phyloP scores from a whole-genome alignment of 1,140 invertebrate genomes.

The Drosophila gunungcola region DNA sequence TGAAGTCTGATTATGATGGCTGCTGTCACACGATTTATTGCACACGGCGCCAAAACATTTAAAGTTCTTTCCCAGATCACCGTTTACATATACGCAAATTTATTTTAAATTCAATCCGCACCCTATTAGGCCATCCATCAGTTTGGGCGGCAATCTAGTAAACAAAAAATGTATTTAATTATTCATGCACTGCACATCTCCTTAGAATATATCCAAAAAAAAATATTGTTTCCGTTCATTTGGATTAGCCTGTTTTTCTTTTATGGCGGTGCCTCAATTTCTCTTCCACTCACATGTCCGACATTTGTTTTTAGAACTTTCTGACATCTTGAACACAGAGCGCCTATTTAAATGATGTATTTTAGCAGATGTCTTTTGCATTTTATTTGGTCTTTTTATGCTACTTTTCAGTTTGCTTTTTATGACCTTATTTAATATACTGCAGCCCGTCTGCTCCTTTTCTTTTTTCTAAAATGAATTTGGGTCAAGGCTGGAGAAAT shows the following conservation, averaged over 20 bases:
- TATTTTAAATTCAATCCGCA: conserved; percentile 25
- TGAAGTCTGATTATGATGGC: conserved; percentile 39
- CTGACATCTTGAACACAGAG: conserved; percentile 58
- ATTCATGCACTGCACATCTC: conserved; percentile 30
- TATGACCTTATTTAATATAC: conserved; percentile 18
- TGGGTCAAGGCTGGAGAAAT: conserved; percentile 56
- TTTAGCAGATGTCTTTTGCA: conserved; percentile 69
- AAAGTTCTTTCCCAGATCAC: neutral
- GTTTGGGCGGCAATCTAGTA: conserved; percentile 42
- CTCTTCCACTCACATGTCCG: conserved; percentile 35
- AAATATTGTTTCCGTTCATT: conserved; percentile 36
- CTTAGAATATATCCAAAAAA: conserved; percentile 12
- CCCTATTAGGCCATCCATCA: conserved; percentile 68
- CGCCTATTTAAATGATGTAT: conserved; percentile 69
- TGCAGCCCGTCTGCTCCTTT: conserved; percentile 36
- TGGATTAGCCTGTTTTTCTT: conserved; percentile 34
- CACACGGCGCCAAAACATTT: conserved; percentile 65
- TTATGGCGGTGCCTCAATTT: conserved; percentile 17
- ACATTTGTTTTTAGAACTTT: conserved; percentile 77
- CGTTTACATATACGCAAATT: conserved; percentile 4
- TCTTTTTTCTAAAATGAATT: conserved; percentile 28
- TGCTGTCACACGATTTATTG: conserved; percentile 72
- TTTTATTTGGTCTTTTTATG: conserved; percentile 38
- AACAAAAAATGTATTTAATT: conserved; percentile 59
- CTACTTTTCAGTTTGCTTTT: conserved; percentile 16